These are phyloP conservation scores for Peromyscus eremicus DNA, from an alignment of 2,797 vertebrate genomes.

Conservation along the genomic window DNA sequence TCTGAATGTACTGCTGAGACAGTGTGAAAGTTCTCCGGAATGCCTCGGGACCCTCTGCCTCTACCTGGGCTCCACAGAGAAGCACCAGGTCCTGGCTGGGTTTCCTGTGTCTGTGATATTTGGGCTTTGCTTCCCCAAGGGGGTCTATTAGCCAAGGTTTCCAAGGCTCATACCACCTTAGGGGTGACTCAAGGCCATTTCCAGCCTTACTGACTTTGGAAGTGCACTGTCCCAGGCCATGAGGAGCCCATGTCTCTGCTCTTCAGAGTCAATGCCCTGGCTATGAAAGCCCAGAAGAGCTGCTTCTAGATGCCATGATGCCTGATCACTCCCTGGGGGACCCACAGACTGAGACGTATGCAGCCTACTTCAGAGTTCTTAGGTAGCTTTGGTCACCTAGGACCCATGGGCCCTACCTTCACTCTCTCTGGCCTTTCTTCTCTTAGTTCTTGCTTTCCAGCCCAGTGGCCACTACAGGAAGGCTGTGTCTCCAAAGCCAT, in stretches of 20 bases:
- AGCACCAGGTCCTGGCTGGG: neutral
- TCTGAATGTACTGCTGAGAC: neutral
- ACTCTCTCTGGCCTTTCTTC: too few species aligned
- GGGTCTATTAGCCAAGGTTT: neutral
- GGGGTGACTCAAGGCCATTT: accelerated
- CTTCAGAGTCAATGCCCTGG: neutral
- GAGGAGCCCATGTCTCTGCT: accelerated
- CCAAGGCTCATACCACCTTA: accelerated
- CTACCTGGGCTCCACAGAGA: accelerated
- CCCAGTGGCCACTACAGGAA: accelerated
- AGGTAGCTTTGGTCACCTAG: neutral
- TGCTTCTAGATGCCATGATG: accelerated
- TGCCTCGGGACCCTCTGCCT: neutral
- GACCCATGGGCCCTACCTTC: neutral
- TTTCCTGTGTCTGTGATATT: accelerated
- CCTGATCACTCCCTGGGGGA: neutral
- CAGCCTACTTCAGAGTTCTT: neutral
- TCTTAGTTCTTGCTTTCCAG: accelerated
- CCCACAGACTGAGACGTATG: too few species aligned
- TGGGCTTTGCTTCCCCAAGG: neutral
- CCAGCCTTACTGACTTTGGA: neutral
- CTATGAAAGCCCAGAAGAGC: accelerated
- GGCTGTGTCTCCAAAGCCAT: neutral
- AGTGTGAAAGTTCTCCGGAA: neutral
- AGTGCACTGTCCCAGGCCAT: accelerated